Percentiles rank a stretch among this genome's conserved stretches.
These are phyloP conservation scores for Coelopa pilipes DNA, from an alignment of 2,888 invertebrate genomes.

Conservation along the genomic window DNA sequence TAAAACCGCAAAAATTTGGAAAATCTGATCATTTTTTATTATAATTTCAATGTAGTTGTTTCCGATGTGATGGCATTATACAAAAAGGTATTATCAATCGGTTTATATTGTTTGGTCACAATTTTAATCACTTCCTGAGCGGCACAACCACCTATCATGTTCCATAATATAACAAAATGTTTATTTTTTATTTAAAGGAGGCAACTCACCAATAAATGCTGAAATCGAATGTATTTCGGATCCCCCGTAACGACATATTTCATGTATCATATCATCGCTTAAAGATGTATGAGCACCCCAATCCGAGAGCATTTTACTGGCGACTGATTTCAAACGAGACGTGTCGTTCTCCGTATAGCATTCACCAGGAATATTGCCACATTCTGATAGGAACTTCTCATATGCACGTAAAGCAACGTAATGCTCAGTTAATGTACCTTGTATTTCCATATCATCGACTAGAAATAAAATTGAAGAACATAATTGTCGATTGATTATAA, in stretches of 20 bases:
- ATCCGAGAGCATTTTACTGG: constrained; percentile 81
- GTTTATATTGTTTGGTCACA: constrained; percentile 94
- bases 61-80: constrained; percentile 94
- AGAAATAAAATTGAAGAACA: constrained; percentile 51
- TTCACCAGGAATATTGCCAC: constrained; percentile 90
- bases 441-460: constrained; percentile 81
- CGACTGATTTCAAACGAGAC: constrained; percentile 81
- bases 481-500: neutral
- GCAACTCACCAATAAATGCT: constrained; percentile 78
- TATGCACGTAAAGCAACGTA: constrained; percentile 91
- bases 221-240: constrained; percentile 95
- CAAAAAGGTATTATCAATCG: constrained; percentile 93
- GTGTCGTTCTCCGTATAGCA: constrained; percentile 91
- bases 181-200: neutral
- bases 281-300: constrained; percentile 83
- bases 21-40: constrained; percentile 55
- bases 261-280: constrained; percentile 94
- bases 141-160: constrained; percentile 79
- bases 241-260: constrained; percentile 94
- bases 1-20: neutral
- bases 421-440: constrained; percentile 87
- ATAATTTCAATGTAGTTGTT: constrained; percentile 83
- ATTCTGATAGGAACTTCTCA: constrained; percentile 89
- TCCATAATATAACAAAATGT: constrained; percentile 14
- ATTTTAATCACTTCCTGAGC: constrained; percentile 97